These are phyloP conservation scores for Spinibarbus caldwelli DNA, from an alignment of 2,797 vertebrate species.

Conservation along the genomic window DNA sequence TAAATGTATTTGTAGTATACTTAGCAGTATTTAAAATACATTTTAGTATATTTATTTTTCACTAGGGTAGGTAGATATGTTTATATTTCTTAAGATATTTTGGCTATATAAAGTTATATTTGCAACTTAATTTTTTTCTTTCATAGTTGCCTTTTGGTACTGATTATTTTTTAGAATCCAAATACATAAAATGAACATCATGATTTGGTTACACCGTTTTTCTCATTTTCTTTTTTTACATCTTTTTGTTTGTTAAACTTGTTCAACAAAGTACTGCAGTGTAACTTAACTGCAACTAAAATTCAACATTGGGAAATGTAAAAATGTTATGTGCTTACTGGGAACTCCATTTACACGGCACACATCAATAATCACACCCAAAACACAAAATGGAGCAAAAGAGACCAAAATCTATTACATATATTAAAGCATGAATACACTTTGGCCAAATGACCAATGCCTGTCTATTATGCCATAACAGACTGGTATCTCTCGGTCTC, in stretches of 20 bases:
- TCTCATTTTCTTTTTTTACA: neutral
- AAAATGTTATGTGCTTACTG: neutral
- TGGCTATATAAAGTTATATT: neutral
- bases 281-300: neutral
- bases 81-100: neutral
- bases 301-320: neutral
- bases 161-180: neutral
- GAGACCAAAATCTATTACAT: slow-evolving; percentile 38
- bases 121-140: neutral
- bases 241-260: neutral
- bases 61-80: neutral
- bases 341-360: neutral
- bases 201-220: neutral
- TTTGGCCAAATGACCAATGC: neutral
- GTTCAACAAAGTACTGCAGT: no score
- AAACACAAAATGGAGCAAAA: slow-evolving; percentile 46
- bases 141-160: neutral
- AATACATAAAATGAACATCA: neutral
- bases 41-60: no score
- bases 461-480: neutral
- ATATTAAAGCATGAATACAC: slow-evolving; percentile 11
- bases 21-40: no score
- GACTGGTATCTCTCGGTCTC: slow-evolving; percentile 48
- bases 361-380: slow-evolving; percentile 24
- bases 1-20: no score